Evolutionary conservation across 2,113 vertebrate species (phyloP), one percentile per base, ranked within the genome.

Genomic region (Brienomyrus brachyistius): DNA sequence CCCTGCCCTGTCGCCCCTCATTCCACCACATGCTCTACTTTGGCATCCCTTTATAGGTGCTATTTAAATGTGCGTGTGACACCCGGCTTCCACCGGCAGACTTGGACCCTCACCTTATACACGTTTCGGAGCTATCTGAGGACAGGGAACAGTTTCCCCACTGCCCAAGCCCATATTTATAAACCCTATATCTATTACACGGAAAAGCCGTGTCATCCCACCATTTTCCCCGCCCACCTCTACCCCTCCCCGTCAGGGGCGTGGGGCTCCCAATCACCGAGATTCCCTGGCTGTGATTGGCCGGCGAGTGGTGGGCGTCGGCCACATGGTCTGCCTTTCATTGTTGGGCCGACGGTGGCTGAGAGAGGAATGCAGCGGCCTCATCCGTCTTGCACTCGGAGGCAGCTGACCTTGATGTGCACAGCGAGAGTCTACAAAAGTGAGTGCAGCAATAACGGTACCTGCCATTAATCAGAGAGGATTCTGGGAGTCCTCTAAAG

Each of bases 131-230:
- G 40, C 19, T 19, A n/a, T 47, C 43, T 35, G 45, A 74, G 45
- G 62, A 62, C 45, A 51, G 5, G 8, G 23, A 23, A 45, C 62
- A 51, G 62, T 51, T 31, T 4, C 35, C 70, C 27, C 74, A 17
- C 0, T 0, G 23, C 54, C 23, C 86, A 40, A 45, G 19, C 74
- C 9, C 48, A 52, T 89, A 89, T 89, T 89, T 83, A 54, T 84
- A 89, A 89, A 89, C 77, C 51, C 27, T 11, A 21, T 89, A 84
- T 89, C 77, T 62, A 40, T 84, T 89, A 62, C 89, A 83, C 5
- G 51, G 89, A 84, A 89, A 85, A 59, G 89, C 89, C 17, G 80
- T 52, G 23, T 84, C 77, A 62, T 62, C 77, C 31, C 43, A 31
- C 62, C 19, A 5, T 50, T n/a, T 74, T 88, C 54, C 87, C 62